Conservation (phyloP, 1,140 invertebrate genomes). For the Drosophila rhopaloa region DNA sequence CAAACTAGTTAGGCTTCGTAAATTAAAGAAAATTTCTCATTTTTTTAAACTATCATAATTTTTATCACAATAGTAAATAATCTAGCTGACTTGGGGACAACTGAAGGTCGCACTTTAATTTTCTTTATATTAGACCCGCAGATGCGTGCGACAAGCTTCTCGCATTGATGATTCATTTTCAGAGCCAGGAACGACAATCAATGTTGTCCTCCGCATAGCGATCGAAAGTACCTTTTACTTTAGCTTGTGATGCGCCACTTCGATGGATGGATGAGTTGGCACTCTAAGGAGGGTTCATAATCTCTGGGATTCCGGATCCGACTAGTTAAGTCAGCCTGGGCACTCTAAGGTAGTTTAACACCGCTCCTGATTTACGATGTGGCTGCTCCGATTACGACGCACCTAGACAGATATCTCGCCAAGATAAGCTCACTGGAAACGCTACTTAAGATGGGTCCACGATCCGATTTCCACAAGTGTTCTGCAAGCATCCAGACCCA, state of each 20-base stretch:
- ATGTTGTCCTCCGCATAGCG: no score
- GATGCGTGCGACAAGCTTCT: no score
- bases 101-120: slow-evolving; percentile 23
- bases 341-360: slow-evolving; percentile 25
- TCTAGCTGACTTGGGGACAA: slow-evolving; percentile 3
- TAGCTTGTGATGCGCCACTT: no score
- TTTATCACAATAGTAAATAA: no score
- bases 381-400: slow-evolving; percentile 34
- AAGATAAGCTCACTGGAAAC: slow-evolving; percentile 31
- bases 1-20: no score
- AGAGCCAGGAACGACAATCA: no score
- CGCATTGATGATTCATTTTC: no score
- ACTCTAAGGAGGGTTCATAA: neutral
- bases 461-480: slow-evolving; percentile 24
- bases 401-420: slow-evolving; percentile 34
- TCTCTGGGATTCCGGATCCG: slow-evolving; percentile 1
- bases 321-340: slow-evolving; percentile 5
- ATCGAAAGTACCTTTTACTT: no score
- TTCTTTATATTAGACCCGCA: slow-evolving; percentile 7
- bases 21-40: no score
- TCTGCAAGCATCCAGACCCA: slow-evolving; percentile 40
- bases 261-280: neutral
- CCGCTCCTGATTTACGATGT: slow-evolving; percentile 42
- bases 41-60: no score
- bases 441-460: slow-evolving; percentile 33